Base-by-base conservation (phyloP, 1,140 invertebrate species). In the Macrostomum lignano region DNA sequence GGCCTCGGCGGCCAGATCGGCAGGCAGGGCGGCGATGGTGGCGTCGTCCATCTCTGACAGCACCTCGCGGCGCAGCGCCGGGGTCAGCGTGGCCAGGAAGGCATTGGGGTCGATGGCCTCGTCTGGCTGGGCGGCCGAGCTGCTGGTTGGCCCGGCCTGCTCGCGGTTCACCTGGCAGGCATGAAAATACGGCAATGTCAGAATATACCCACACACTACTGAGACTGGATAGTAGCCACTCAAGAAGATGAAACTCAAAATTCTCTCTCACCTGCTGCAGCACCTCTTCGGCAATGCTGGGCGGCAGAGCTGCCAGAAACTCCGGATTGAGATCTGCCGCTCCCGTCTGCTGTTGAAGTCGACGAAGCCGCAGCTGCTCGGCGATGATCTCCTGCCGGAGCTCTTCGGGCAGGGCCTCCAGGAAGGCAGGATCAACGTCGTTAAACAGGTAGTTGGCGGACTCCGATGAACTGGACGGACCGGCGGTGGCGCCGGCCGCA, bases 21-120 rank as follows among this genome's bases (percentile, higher is more conserved):
- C 68, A 1, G 79, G 76, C 24, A 86, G 52, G 11, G 74, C 71
- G 14, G 73, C 72, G 42, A 86, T 70, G 52, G 79, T 74, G 19
- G 73, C 76, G 41, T 86, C 77, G 55, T 86, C 79, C 68, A 82
- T 75, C 46, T 86, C 78, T 7, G 76, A 69, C 9, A 86, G 55
- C 29, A 84, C 76, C 36, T 74, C 72, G 51, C 76, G 75, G n/a
- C 78, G 60, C 7, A 84, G 58, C 3, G 69, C 68, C 4, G 74
- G 70, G 35, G 75, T 73, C 4, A 86, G 54, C 38, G 75, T 76
- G 45, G 77, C 70, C 47, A 86, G 72, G 51, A 86, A 81, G 4
- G 68, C 71, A 0, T 71, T 73, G 0, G 75, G 71, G 51, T 82
- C 77, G 6, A 78, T 71, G 0, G 76, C 74, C 52, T 73, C 67